Conservation (phyloP, 2,888 invertebrate species). For the Drosophila subsilvestris region DNA sequence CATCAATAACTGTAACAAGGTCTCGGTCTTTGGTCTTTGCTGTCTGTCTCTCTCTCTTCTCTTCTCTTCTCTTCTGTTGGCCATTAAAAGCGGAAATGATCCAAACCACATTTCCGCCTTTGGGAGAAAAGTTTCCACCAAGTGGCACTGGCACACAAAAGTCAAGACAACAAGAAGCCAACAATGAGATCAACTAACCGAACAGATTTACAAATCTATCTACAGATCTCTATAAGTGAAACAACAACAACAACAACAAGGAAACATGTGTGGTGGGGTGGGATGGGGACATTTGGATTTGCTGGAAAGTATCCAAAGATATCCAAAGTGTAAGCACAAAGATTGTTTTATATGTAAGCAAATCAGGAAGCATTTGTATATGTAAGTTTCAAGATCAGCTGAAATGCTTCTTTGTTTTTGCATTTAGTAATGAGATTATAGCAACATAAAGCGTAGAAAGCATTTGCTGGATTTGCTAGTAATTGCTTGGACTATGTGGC, state of each 20-base stretch:
- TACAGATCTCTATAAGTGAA: neutral
- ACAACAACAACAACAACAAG: too few species aligned
- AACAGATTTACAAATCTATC: neutral
- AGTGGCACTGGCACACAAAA: constrained; percentile 37
- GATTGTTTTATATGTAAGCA: neutral
- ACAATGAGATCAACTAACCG: neutral
- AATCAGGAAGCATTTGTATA: neutral
- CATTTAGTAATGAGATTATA: too few species aligned
- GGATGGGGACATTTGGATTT: too few species aligned
- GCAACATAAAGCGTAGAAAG: too few species aligned
- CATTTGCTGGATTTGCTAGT: too few species aligned
- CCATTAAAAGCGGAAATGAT: constrained; percentile 37
- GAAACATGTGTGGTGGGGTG: neutral
- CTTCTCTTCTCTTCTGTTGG: constrained; percentile 10
- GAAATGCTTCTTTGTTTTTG: neutral
- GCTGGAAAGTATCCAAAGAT: neutral
- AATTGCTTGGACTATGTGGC: too few species aligned
- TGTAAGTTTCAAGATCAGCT: neutral
- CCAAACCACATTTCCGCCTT: constrained; percentile 56
- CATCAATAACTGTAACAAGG: constrained; percentile 77
- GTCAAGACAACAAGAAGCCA: constrained; percentile 11
- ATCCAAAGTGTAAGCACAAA: neutral
- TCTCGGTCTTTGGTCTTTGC: constrained; percentile 33
- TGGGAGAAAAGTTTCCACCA: constrained; percentile 31
- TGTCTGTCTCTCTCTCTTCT: constrained; percentile 9